Conservation (phyloP, 2,888 invertebrate genomes). For the Zonitis immaculata region DNA sequence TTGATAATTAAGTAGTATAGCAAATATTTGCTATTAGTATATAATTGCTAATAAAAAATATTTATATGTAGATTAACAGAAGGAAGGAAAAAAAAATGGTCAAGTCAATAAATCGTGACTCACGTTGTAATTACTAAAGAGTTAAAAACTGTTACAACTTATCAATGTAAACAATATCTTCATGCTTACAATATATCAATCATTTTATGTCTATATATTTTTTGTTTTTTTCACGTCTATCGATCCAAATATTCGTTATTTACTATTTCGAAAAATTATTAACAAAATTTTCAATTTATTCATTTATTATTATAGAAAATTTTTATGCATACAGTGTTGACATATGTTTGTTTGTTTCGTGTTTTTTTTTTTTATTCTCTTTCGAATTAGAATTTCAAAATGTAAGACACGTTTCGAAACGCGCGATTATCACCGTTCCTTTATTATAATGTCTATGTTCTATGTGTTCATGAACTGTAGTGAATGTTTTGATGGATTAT, state of each 20-base stretch:
- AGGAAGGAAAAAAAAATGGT: too few species aligned
- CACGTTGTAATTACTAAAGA: slow-evolving; percentile 22
- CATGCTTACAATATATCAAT: slow-evolving; percentile 17
- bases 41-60: slow-evolving; percentile 24
- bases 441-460: slow-evolving; percentile 2
- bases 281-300: too few species aligned
- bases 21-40: slow-evolving; percentile 19
- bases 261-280: too few species aligned
- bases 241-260: neutral
- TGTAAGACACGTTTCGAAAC: slow-evolving; percentile 20
- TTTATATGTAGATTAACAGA: slow-evolving; percentile 22
- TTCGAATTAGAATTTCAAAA: slow-evolving; percentile 18
- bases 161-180: slow-evolving; percentile 23
- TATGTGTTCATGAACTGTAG: slow-evolving; percentile 1
- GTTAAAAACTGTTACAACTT: slow-evolving; percentile 22
- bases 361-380: too few species aligned
- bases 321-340: slow-evolving; percentile 19
- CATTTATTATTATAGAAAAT: too few species aligned
- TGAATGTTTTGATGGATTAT: too few species aligned
- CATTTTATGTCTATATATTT: slow-evolving; percentile 11
- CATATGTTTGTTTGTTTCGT: too few species aligned
- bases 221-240: slow-evolving; percentile 6
- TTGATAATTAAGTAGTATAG: too few species aligned
- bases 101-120: slow-evolving; percentile 24
- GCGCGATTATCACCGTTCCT: slow-evolving; percentile 12